Conservation (phyloP, 2,113 vertebrate genomes). For the Amia ocellicauda region DNA sequence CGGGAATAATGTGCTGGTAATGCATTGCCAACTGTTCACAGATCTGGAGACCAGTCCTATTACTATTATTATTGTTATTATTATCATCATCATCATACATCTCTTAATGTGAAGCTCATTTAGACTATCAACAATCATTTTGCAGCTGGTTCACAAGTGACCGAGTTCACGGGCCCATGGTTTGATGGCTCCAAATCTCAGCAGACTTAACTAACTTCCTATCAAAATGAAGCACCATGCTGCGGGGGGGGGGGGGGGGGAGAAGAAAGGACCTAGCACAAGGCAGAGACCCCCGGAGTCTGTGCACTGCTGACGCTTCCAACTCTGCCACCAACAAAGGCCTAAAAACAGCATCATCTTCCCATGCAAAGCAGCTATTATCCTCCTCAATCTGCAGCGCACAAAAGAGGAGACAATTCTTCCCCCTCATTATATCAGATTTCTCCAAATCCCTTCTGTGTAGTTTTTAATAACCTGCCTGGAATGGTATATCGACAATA, state of each 20-base stretch:
- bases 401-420: neutral
- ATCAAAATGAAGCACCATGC: neutral
- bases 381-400: neutral
- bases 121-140: too few relatives aligned
- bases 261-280: constrained; percentile 9
- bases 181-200: neutral
- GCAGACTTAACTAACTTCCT: neutral
- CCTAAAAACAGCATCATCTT: neutral
- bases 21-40: constrained; percentile 23
- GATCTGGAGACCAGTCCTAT: constrained; percentile 30
- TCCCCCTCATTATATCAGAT: constrained; percentile 10
- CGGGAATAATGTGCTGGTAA: constrained; percentile 33
- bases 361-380: neutral
- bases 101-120: constrained; percentile 1
- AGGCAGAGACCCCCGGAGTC: neutral
- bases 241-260: neutral
- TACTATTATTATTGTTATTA: constrained; percentile 35
- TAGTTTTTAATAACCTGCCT: constrained; percentile 39
- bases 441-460: constrained; percentile 31
- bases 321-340: neutral
- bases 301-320: constrained; percentile 1
- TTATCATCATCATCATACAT: neutral
- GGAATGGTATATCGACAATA: constrained; percentile 35
- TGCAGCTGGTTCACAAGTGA: neutral
- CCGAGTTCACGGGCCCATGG: neutral